Evolutionary conservation across 30 jellyfish, hydroid and myxozoan genomes (phyloP).

Genomic region (Aurelia aurita): DNA sequence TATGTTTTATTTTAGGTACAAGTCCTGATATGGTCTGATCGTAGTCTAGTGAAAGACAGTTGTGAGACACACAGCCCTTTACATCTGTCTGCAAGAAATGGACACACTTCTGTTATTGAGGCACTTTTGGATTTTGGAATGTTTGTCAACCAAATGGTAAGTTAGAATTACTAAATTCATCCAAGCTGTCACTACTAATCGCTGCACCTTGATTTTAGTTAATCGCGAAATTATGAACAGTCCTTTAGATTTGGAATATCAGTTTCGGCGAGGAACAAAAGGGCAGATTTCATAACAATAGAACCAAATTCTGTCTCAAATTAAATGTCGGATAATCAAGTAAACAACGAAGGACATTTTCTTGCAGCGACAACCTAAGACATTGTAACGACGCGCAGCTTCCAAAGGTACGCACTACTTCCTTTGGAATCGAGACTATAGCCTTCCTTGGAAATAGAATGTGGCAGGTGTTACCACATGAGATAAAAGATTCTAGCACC

Average conservation of each 20-base stretch:
- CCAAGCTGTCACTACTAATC: background rate
- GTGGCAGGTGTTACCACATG: too few species aligned
- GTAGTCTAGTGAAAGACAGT: slow-evolving; percentile 49
- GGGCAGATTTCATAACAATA: too few species aligned
- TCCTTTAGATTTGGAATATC: too few species aligned
- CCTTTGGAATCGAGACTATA: too few species aligned
- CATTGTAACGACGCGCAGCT: too few species aligned
- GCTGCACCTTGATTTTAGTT: too few species aligned
- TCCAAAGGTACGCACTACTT: too few species aligned
- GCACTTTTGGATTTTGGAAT: slow-evolving; percentile 87
- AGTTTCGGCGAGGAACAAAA: too few species aligned
- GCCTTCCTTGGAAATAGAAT: too few species aligned
- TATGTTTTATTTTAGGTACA: slow-evolving; percentile 69
- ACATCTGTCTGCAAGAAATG: slow-evolving; percentile 95
- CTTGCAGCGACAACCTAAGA: too few species aligned
- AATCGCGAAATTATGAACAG: background rate
- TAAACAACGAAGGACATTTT: too few species aligned
- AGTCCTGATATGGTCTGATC: slow-evolving; percentile 76
- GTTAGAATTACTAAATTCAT: background rate
- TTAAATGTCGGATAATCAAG: background rate
- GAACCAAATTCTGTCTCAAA: background rate
- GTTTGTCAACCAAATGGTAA: slow-evolving; percentile 90
- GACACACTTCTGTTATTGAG: slow-evolving; percentile 85
- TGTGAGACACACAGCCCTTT: slow-evolving; percentile 80
- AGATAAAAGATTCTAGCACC: too few species aligned